Percentiles rank a stretch among this genome's conserved stretches.
Conservation (phyloP, 2,888 invertebrate species). For the Ctena decussata region DNA sequence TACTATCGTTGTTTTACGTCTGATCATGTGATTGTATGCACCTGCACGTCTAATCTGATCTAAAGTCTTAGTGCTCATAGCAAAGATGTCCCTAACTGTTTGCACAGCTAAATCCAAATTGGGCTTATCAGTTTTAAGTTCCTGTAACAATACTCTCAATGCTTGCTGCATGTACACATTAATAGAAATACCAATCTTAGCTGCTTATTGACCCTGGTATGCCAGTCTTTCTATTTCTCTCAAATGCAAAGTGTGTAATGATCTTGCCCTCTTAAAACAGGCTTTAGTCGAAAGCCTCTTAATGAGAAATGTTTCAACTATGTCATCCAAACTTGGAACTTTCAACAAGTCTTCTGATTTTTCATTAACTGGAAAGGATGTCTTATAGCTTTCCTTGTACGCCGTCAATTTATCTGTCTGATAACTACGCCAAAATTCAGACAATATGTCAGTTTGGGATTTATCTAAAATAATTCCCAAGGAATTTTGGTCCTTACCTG, state of each 20-base stretch:
- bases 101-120: constrained; percentile 35
- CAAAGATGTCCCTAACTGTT: constrained; percentile 53
- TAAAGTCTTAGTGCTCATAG: constrained; percentile 41
- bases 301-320: constrained; percentile 10
- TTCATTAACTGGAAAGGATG: constrained; percentile 30
- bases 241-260: constrained; percentile 7
- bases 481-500: neutral
- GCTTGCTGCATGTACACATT: neutral
- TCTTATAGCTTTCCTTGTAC: constrained; percentile 34
- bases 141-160: no score
- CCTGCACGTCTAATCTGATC: constrained; percentile 39
- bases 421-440: constrained; percentile 25
- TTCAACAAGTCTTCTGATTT: neutral
- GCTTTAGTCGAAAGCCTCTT: constrained; percentile 31
- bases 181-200: constrained; percentile 31
- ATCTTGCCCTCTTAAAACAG: neutral
- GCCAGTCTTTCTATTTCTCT: constrained; percentile 35
- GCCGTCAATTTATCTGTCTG: constrained; percentile 26
- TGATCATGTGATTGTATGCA: constrained; percentile 34
- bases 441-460: constrained; percentile 24
- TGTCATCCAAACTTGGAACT: constrained; percentile 21
- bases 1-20: constrained; percentile 32
- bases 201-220: constrained; percentile 37
- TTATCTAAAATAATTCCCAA: constrained; percentile 1
- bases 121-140: neutral